Percentiles rank a stretch among this genome's conserved stretches.
Evolutionary conservation across 2,888 invertebrate genomes (phyloP).

Genomic region (Torymus aiolomorphi): DNA sequence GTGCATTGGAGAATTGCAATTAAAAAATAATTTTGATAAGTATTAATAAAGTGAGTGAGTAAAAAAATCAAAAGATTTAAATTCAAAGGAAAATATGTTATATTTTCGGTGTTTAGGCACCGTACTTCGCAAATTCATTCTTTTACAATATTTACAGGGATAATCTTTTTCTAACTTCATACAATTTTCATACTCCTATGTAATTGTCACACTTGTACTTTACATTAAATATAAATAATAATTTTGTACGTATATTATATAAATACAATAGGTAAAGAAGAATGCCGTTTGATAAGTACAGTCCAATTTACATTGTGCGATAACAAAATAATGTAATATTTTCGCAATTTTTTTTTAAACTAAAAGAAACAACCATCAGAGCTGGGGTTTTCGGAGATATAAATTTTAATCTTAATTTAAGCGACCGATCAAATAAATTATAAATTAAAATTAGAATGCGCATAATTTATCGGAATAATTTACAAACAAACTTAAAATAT

Average conservation of each 20-base stretch:
- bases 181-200: constrained; percentile 29
- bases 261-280: constrained; percentile 61
- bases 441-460: neutral
- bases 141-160: constrained; percentile 72
- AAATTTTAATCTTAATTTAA: neutral
- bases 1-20: too few species aligned
- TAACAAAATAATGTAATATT: constrained; percentile 16
- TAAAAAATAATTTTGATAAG: neutral
- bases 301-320: constrained; percentile 22
- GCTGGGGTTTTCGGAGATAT: constrained; percentile 24
- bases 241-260: constrained; percentile 58
- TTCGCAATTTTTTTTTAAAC: constrained; percentile 13
- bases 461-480: constrained; percentile 3
- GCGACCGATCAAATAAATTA: neutral
- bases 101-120: constrained; percentile 68
- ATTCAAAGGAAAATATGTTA: constrained; percentile 72
- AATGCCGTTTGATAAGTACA: constrained; percentile 55
- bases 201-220: constrained; percentile 63
- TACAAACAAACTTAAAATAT: neutral
- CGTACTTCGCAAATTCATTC: constrained; percentile 63
- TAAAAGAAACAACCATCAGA: constrained; percentile 30
- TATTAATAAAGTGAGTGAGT: constrained; percentile 8
- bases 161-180: too few species aligned
- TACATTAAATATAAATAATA: constrained; percentile 69
- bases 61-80: constrained; percentile 44